Evolutionary conservation across 2,797 vertebrate genomes (phyloP).

Genomic region (Heteromormyrus szaboi): DNA sequence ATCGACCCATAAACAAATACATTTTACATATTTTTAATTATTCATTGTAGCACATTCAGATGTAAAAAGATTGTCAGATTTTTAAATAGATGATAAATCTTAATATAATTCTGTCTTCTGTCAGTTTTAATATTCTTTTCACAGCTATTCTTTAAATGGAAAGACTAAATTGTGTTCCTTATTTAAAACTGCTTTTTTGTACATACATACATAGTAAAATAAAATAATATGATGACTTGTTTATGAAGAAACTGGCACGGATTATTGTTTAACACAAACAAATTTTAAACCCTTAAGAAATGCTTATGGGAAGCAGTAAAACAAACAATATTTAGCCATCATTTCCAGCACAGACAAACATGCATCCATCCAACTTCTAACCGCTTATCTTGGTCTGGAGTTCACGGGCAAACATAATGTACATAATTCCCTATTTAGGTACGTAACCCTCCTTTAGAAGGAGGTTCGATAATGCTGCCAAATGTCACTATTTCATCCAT

Average conservation of each 20-base stretch:
- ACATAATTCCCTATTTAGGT: neutral
- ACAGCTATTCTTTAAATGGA: neutral
- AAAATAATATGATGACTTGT: neutral
- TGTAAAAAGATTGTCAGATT: neutral
- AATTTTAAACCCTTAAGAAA: neutral
- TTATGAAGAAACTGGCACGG: neutral
- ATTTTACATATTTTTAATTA: slow-evolving; percentile 2
- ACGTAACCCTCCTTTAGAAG: neutral
- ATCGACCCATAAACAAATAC: neutral
- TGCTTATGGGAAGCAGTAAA: neutral
- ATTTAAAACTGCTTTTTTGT: neutral
- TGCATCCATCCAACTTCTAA: neutral
- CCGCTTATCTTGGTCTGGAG: neutral
- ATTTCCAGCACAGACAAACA: neutral
- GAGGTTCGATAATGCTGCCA: neutral
- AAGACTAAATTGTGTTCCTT: neutral
- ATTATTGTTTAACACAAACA: neutral
- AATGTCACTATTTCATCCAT: neutral
- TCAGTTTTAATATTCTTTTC: neutral
- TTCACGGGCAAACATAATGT: neutral
- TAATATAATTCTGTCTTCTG: neutral
- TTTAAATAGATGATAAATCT: neutral
- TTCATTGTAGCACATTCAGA: neutral
- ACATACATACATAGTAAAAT: neutral
- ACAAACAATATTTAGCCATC: neutral